phyloP scores from a whole-genome alignment of 2,888 invertebrate genomes.

The Ectemnius cavifrons region DNA sequence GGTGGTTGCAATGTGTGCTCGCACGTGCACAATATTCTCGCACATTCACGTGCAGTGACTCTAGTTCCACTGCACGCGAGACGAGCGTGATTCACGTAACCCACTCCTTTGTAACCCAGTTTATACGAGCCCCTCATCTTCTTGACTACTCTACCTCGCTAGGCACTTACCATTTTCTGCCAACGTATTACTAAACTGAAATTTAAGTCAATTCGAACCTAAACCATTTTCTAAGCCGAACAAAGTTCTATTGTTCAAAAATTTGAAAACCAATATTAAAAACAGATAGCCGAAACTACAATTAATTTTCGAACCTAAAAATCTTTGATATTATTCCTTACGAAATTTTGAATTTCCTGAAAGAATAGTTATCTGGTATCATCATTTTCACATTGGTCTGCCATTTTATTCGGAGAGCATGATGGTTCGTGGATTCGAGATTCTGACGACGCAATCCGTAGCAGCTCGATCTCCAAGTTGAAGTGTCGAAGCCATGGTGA shows the following conservation, averaged over 20 bases:
- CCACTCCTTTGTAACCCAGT: constrained; percentile 53
- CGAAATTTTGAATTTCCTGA: too few relatives aligned
- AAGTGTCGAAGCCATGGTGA: constrained; percentile 63
- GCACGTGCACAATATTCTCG: background rate
- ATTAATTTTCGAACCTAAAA: too few relatives aligned
- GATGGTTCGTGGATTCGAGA: constrained; percentile 28
- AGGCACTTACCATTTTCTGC: constrained; percentile 12
- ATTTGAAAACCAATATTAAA: too few relatives aligned
- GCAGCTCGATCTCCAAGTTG: constrained; percentile 46
- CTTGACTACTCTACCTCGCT: constrained; percentile 40
- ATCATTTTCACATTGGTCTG: too few relatives aligned
- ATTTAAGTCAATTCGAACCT: too few relatives aligned
- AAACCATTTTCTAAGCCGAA: too few relatives aligned
- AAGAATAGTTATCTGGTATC: too few relatives aligned
- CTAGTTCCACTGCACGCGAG: constrained; percentile 53
- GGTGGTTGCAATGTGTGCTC: constrained; percentile 3
- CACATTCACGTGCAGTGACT: constrained; percentile 19
- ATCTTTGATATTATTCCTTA: too few relatives aligned
- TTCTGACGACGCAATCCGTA: constrained; percentile 37
- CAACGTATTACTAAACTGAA: too few relatives aligned
- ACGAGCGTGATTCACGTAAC: constrained; percentile 60
- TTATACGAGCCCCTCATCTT: constrained; percentile 49
- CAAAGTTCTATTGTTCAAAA: too few relatives aligned
- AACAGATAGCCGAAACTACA: too few relatives aligned
- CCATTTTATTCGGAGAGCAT: too few relatives aligned